phyloP scores from a whole-genome alignment of 2,113 vertebrate species.

The Asarcornis scutulata region DNA sequence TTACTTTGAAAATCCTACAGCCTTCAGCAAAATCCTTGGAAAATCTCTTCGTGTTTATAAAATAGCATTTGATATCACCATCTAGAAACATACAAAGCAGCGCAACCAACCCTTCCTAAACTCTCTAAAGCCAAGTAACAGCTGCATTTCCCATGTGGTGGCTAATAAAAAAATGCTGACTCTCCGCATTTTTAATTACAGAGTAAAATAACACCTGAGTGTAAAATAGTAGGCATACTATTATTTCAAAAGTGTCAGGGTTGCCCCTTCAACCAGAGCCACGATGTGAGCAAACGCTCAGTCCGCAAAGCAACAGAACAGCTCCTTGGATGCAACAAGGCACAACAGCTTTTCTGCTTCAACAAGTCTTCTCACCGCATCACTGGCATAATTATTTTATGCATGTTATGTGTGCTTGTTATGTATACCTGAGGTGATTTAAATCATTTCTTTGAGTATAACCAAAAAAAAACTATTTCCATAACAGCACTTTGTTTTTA shows the following conservation, averaged over 20 bases:
- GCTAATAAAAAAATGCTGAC: conserved; percentile 44
- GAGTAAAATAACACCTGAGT: conserved; percentile 46
- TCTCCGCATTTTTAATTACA: conserved; percentile 51
- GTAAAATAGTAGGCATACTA: conserved; percentile 34
- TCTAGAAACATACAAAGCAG: conserved; percentile 33
- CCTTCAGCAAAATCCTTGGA: conserved; percentile 53
- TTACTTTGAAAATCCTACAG: conserved; percentile 66
- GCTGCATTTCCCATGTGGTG: conserved; percentile 29
- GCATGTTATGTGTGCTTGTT: background rate
- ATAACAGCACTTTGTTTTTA: background rate
- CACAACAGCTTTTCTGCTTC: background rate
- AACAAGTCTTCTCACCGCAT: background rate
- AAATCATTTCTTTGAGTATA: background rate
- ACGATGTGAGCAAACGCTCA: background rate
- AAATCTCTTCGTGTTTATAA: conserved; percentile 51
- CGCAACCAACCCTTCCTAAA: background rate
- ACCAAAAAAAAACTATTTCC: background rate
- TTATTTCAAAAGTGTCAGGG: conserved; percentile 44
- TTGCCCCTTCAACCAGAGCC: conserved; percentile 13
- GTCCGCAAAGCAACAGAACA: conserved; percentile 16
- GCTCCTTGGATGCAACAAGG: background rate
- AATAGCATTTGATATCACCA: conserved; percentile 26
- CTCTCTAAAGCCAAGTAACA: conserved; percentile 26
- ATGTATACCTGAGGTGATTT: background rate
- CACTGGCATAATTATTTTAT: background rate